phyloP scores from a whole-genome alignment of 2,113 vertebrate species.

The Barbus barbus region DNA sequence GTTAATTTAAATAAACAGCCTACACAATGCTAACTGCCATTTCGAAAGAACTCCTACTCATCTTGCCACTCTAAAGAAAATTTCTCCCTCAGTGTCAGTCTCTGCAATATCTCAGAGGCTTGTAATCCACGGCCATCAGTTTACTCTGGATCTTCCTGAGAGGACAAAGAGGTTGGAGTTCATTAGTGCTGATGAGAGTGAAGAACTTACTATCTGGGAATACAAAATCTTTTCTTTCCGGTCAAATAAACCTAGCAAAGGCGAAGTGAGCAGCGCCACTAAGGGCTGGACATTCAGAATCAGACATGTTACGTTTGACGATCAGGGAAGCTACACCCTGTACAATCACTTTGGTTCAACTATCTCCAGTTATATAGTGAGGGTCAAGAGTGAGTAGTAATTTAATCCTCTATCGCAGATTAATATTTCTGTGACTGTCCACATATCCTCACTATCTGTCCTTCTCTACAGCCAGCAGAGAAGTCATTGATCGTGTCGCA shows the following conservation, averaged over 20 bases:
- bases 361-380: slow-evolving; percentile 57
- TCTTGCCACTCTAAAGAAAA: background rate
- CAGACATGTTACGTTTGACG: slow-evolving; percentile 58
- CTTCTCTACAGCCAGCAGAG: slow-evolving; percentile 48
- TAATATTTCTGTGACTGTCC: background rate
- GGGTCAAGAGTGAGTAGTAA: slow-evolving; percentile 60
- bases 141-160: slow-evolving; percentile 62
- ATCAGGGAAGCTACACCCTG: slow-evolving; percentile 65
- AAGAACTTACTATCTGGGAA: background rate
- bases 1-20: no score
- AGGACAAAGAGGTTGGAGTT: slow-evolving; percentile 56
- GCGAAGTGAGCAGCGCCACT: slow-evolving; percentile 41
- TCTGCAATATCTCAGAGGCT: background rate
- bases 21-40: background rate
- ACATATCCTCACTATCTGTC: background rate
- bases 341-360: slow-evolving; percentile 54
- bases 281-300: slow-evolving; percentile 53
- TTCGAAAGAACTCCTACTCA: no score
- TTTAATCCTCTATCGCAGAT: background rate
- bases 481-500: slow-evolving; percentile 46
- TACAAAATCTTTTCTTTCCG: fast-evolving
- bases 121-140: slow-evolving; percentile 55
- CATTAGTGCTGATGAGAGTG: background rate
- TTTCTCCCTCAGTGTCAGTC: background rate
- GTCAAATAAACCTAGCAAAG: background rate